A percentile compares a stretch with the other conserved stretches of the same genome.
Evolutionary conservation across 2,888 invertebrate genomes (phyloP).

Genomic region (Beris chalybata): DNA sequence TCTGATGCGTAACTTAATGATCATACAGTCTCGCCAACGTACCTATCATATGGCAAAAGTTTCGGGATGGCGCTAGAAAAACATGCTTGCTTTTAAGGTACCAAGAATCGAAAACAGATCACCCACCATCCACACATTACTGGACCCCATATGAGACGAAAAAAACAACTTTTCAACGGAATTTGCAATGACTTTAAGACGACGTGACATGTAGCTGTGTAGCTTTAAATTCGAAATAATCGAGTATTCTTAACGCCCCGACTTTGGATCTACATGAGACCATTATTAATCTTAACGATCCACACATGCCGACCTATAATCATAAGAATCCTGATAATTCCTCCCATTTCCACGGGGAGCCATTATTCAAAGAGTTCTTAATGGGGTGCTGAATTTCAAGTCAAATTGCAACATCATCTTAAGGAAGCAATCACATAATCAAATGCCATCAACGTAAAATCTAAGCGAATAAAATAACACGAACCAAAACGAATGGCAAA

Average conservation of each 20-base stretch:
- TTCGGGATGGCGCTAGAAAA: background rate
- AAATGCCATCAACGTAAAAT: too few relatives aligned
- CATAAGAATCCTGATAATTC: constrained; percentile 6
- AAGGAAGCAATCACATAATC: background rate
- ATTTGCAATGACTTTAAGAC: background rate
- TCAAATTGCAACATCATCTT: background rate
- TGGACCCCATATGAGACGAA: too few relatives aligned
- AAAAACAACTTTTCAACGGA: background rate
- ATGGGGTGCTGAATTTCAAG: constrained; percentile 6
- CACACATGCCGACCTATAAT: background rate
- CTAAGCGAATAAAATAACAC: background rate
- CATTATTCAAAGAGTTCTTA: background rate
- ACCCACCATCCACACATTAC: background rate
- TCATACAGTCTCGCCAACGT: background rate
- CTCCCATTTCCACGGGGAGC: constrained; percentile 10
- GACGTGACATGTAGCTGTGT: too few relatives aligned
- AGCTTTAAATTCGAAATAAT: too few relatives aligned
- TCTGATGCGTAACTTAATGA: too few relatives aligned
- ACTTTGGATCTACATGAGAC: too few relatives aligned
- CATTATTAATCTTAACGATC: too few relatives aligned
- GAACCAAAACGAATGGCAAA: constrained; percentile 7
- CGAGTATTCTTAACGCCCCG: too few relatives aligned
- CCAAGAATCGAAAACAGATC: constrained; percentile 12
- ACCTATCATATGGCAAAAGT: background rate
- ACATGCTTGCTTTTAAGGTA: background rate